Evolutionary conservation across 2,888 invertebrate species (phyloP).

Genomic region (Meteorus cinctellus): DNA sequence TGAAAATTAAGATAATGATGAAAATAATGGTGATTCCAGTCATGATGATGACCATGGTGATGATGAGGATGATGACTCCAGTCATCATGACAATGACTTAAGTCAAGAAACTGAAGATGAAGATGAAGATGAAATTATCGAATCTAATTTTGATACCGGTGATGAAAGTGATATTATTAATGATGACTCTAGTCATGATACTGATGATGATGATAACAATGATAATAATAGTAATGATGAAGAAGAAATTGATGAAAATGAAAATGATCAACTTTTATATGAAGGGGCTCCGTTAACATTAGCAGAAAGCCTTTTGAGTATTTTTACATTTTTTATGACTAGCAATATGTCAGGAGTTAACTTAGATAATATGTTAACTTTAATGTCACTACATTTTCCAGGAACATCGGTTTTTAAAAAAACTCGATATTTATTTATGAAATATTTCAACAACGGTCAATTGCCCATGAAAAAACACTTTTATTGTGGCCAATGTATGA

Average conservation of each 20-base stretch:
- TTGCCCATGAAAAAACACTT: slow-evolving; percentile 22
- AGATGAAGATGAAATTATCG: too few relatives aligned
- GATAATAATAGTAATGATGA: not conserved
- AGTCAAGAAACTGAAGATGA: too few relatives aligned
- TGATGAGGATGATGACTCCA: too few relatives aligned
- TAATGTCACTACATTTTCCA: slow-evolving; percentile 18
- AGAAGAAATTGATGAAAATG: not conserved
- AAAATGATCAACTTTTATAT: slow-evolving; percentile 8
- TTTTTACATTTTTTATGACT: slow-evolving; percentile 5
- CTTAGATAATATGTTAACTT: not conserved
- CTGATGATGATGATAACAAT: not conserved
- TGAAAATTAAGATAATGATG: too few relatives aligned
- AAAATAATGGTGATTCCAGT: too few relatives aligned
- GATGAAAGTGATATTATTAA: too few relatives aligned
- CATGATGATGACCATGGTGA: too few relatives aligned
- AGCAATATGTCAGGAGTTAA: slow-evolving; percentile 1
- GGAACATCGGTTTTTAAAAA: not conserved
- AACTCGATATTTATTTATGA: not conserved
- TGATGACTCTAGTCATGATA: too few relatives aligned
- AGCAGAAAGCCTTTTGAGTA: slow-evolving; percentile 13
- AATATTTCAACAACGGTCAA: not conserved
- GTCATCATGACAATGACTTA: too few relatives aligned
- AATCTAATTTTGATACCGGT: too few relatives aligned
- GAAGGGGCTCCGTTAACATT: slow-evolving; percentile 1
- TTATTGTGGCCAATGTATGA: slow-evolving; percentile 23